Evolutionary conservation across 2,113 vertebrate genomes (phyloP).

Genomic region (Alligator sinensis): DNA sequence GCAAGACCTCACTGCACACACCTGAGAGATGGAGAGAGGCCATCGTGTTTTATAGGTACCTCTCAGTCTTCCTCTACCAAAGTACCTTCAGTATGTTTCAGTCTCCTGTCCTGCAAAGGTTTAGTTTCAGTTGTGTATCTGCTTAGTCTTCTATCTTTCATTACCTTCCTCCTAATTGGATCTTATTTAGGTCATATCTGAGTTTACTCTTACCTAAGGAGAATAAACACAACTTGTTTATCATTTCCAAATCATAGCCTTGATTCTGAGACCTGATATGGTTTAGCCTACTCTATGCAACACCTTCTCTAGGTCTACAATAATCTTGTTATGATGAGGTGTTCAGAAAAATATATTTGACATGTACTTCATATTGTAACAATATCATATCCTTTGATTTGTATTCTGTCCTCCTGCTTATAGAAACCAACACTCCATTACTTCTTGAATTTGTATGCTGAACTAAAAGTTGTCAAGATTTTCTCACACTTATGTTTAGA

Average conservation of each 20-base stretch:
- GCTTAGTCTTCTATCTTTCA: not conserved
- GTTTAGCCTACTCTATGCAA: conserved; percentile 8
- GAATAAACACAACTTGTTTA: not conserved
- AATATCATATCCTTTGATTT: not conserved
- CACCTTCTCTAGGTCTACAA: conserved; percentile 25
- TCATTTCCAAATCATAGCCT: conserved; percentile 36
- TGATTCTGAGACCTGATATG: conserved; percentile 3
- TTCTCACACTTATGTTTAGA: not conserved
- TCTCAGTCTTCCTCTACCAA: not conserved
- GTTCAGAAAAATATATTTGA: conserved; percentile 52
- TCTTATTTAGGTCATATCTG: not conserved
- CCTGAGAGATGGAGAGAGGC: not conserved
- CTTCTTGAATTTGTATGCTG: not conserved
- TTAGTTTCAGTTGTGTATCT: not conserved
- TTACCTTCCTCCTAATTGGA: not conserved
- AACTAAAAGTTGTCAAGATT: conserved; percentile 7
- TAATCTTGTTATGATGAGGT: conserved; percentile 44
- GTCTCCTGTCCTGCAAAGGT: not conserved
- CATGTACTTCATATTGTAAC: conserved; percentile 23
- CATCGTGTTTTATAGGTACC: not conserved
- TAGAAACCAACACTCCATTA: not conserved
- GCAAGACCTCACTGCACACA: not conserved
- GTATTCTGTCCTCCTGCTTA: not conserved
- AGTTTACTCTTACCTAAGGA: not conserved
- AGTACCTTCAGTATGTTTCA: not conserved